These are phyloP conservation scores for Drosophila falleni DNA, from an alignment of 2,888 invertebrate species.

Conservation along the genomic window DNA sequence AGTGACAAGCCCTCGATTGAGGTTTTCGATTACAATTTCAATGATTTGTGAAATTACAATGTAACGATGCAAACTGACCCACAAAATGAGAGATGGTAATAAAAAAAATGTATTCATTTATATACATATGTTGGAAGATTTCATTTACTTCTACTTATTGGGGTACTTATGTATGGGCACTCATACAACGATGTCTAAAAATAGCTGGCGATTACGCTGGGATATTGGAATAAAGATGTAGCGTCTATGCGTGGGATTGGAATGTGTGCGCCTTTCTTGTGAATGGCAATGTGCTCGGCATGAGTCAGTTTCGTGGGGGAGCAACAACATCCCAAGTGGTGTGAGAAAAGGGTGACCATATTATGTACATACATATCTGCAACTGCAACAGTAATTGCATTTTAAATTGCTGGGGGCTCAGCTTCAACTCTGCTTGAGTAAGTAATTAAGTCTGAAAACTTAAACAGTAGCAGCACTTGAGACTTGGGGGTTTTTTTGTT, in stretches of 20 bases:
- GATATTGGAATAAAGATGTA: conserved; percentile 30
- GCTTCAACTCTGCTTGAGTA: conserved; percentile 42
- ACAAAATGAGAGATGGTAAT: conserved; percentile 25
- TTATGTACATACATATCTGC: conserved; percentile 14
- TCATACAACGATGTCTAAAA: conserved; percentile 45
- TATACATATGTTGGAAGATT: conserved; percentile 4
- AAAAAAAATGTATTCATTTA: neutral
- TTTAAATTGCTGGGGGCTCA: conserved; percentile 53
- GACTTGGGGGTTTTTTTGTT: conserved; percentile 30
- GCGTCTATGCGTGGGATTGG: conserved; percentile 69
- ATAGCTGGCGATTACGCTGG: conserved; percentile 48
- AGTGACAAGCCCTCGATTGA: conserved; percentile 7
- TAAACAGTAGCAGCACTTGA: conserved; percentile 11
- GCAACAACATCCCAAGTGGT: conserved; percentile 20
- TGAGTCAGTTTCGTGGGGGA: conserved; percentile 67
- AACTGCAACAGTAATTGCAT: conserved; percentile 49
- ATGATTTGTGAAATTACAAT: conserved; percentile 57
- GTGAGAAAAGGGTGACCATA: conserved; percentile 10
- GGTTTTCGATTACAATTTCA: conserved; percentile 42
- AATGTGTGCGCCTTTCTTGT: conserved; percentile 61
- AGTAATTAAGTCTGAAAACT: conserved; percentile 51
- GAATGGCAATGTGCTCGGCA: conserved; percentile 35
- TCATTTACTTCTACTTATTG: conserved; percentile 14
- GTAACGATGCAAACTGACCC: conserved; percentile 34
- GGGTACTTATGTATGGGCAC: conserved; percentile 9